Evolutionary conservation across 2,888 invertebrate genomes (phyloP).

Genomic region (Linhomoeus sp.): DNA sequence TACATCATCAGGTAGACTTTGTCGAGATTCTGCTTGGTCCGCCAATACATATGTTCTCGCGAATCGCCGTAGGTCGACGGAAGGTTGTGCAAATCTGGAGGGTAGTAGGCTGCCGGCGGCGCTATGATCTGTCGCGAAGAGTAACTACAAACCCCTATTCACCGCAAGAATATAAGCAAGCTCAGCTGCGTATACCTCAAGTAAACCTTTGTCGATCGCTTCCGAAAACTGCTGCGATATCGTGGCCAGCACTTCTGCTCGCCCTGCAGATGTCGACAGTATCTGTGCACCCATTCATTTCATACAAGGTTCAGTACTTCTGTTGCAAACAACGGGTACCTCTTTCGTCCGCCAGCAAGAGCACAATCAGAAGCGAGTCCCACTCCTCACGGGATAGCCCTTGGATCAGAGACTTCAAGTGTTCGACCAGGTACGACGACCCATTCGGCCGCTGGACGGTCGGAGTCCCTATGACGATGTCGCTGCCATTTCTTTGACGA

Average conservation of each 20-base stretch:
- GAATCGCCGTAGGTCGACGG: constrained; percentile 30
- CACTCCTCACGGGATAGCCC: too few relatives aligned
- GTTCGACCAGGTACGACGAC: too few relatives aligned
- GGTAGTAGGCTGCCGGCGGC: constrained; percentile 30
- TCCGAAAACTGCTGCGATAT: constrained; percentile 18
- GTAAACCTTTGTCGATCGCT: constrained; percentile 24
- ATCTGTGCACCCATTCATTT: too few relatives aligned
- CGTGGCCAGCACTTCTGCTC: not conserved
- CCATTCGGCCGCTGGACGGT: constrained; percentile 27
- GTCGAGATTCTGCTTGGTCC: constrained; percentile 34
- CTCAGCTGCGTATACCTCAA: constrained; percentile 27
- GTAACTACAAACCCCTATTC: too few relatives aligned
- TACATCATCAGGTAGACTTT: constrained; percentile 33
- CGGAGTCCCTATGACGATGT: constrained; percentile 29
- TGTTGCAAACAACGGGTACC: too few relatives aligned
- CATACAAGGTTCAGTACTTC: too few relatives aligned
- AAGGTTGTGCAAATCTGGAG: constrained; percentile 27
- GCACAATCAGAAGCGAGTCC: too few relatives aligned
- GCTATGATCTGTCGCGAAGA: constrained; percentile 17
- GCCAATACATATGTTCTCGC: constrained; percentile 30
- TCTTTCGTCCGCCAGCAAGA: too few relatives aligned
- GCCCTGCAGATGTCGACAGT: too few relatives aligned
- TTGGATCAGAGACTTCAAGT: too few relatives aligned
- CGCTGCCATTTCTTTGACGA: too few relatives aligned
- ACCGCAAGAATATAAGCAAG: too few relatives aligned